Percentiles rank a stretch among this genome's conserved stretches.
Evolutionary conservation across 2,797 vertebrate genomes (phyloP).

Genomic region (Brachyrhaphis roseni): DNA sequence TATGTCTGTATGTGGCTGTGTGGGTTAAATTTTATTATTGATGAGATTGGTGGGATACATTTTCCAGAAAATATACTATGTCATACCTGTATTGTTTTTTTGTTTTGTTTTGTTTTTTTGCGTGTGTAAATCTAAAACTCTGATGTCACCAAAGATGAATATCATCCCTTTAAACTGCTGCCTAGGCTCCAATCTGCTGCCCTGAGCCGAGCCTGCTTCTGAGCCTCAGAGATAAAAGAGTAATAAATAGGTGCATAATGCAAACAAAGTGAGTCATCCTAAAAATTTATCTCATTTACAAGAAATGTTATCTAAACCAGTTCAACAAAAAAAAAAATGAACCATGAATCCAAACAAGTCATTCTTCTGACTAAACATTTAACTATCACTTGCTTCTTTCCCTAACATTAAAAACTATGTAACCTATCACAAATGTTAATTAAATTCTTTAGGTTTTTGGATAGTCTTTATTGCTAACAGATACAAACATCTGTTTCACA

Average conservation of each 20-base stretch:
- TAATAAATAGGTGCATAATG: background rate
- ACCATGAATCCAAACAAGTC: background rate
- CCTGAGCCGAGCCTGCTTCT: background rate
- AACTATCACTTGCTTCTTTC: background rate
- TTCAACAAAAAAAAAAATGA: background rate
- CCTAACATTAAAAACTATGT: background rate
- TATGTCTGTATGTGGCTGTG: background rate
- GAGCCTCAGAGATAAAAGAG: background rate
- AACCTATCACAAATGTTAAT: background rate
- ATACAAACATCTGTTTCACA: background rate
- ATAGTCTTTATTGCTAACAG: background rate
- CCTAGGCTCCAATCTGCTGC: background rate
- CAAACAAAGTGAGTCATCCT: background rate
- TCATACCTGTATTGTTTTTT: background rate
- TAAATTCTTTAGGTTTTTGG: background rate
- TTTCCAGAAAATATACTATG: background rate
- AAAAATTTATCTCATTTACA: background rate
- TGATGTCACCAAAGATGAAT: background rate
- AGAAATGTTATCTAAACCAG: background rate
- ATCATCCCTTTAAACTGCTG: background rate
- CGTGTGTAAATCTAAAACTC: background rate
- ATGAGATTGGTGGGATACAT: background rate
- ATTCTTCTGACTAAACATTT: background rate
- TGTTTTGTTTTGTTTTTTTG: background rate
- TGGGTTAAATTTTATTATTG: background rate